Evolutionary conservation across 2,888 invertebrate species (phyloP), one percentile per base, ranked within the genome.

Genomic region (Keiferia lycopersicella): DNA sequence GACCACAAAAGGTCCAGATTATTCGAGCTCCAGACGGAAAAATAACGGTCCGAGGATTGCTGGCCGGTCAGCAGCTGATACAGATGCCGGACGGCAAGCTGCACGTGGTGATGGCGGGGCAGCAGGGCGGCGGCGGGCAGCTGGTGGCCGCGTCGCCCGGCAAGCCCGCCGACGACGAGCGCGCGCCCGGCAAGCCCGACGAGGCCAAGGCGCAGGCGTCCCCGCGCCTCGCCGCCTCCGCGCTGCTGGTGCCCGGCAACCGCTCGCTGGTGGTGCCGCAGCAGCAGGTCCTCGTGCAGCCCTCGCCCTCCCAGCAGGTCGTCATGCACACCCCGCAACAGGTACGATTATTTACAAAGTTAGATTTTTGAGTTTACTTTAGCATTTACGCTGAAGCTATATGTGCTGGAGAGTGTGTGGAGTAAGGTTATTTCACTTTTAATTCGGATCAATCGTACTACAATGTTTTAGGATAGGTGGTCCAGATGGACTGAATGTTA

Each of bases 41-140:
- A 86, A 92, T 98, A 16, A 97, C 98, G 74, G 98, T 98, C 1
- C 94, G 97, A 66, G 98, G 98, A 0, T 92, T 98, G 10, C 93
- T 97, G 84, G 96, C 98, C 57, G 98, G 98, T 63, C 98, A 98
- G 80, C 98, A 98, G 79, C 90, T 98, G 64, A 95, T 98, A 53
- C 97, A 98, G 82, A 95, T 98, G 94, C 96, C 98, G 0, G 98
- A 98, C 83, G 98, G 98, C 0, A 97, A 97, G 81, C 88, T 98
- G 26, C 98, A 98, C 80, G 95, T 98, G 18, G 92, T 96, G 41
- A 95, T 94, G 81, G 93, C 95, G 11, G 93, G 93, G 8, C 94
- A 94, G 77, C 90, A 94, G 56, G 92, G 93, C 16, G 82, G 88
- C 66, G 75, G 83, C 0, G 91, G 91, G 1, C 90, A 91, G 69